Base-by-base conservation (phyloP, 2,113 vertebrate genomes). In the Otocyon megalotis region DNA sequence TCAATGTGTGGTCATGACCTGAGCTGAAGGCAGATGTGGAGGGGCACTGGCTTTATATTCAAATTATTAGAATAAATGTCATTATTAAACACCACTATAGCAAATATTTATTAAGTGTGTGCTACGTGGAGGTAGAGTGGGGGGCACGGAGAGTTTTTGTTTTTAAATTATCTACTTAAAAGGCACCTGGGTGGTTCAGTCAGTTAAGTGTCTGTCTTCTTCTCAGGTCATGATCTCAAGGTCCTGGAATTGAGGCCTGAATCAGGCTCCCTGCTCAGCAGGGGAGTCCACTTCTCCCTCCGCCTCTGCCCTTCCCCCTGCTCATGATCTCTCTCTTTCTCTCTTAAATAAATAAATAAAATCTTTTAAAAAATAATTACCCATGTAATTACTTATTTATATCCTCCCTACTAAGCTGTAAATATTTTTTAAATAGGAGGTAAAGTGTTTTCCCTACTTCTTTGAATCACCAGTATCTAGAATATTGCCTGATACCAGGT, bases 51-150 rank as follows among this genome's bases (percentile, higher is more conserved):
- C 54, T 93, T 74, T 22, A 76, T 28, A 91, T 8, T 48, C 32
- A 80, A 32, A 80, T 63, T 48, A 30, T 19, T 54, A 93, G 4
- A 24, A 62, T 54, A 24, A 17, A 6, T 54, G 9, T 15, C 37
- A 17, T 81, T 83, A 54, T 58, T 43, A 85, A 65, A 81, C 22
- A 26, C 17, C n/a, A 60, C 8, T n/a, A 22, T 24, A 10, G 30
- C 4, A 72, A 79, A 85, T 37, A 80, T 22, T 13, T 77, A 62
- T 53, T 63, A 79, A 63, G 13, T 35, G 6, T 72, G 26, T 53
- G 10, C 8, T 54, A 13, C 11, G 8, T 15, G 28, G 20, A 72
- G 14, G 8, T 10, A 17, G 22, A 1, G 17, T 2, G 3, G 28
- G 4, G 1, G 53, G 4, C 5, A 7, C 2, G 71, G 7, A 84